Evolutionary conservation across 2,113 vertebrate genomes (phyloP).

Genomic region (Morone saxatilis): DNA sequence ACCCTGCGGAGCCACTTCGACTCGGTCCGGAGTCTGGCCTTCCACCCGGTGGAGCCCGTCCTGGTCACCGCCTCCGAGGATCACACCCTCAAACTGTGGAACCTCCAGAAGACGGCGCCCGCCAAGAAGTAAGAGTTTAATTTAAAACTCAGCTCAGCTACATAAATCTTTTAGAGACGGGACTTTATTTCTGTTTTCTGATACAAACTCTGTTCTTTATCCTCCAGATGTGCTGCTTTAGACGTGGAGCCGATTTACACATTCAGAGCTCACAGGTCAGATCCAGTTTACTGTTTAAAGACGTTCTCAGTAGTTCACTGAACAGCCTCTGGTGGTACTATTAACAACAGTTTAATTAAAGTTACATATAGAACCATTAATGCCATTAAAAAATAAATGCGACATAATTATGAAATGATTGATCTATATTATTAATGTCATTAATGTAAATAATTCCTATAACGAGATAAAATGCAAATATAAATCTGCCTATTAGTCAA

Average conservation of each 20-base stretch:
- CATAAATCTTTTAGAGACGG: neutral
- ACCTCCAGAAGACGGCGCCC: slow-evolving; percentile 96
- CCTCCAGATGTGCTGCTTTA: slow-evolving; percentile 91
- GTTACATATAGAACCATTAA: too few species aligned
- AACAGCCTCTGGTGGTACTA: too few species aligned
- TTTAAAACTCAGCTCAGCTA: too few species aligned
- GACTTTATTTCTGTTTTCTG: neutral
- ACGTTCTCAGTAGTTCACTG: too few species aligned
- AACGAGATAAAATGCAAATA: too few species aligned
- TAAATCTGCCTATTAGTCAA: neutral
- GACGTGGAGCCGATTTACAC: slow-evolving; percentile 98
- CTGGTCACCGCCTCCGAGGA: slow-evolving; percentile 97
- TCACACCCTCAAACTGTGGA: slow-evolving; percentile 98
- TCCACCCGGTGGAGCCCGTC: slow-evolving; percentile 94
- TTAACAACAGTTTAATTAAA: too few species aligned
- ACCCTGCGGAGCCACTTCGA: slow-evolving; percentile 97
- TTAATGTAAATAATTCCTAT: too few species aligned
- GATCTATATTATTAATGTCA: too few species aligned
- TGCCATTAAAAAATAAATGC: too few species aligned
- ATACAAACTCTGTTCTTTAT: slow-evolving; percentile 6
- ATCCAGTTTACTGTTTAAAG: neutral
- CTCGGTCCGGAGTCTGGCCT: slow-evolving; percentile 92
- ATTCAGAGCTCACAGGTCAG: slow-evolving; percentile 94
- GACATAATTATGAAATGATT: too few species aligned
- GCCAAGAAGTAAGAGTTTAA: slow-evolving; percentile 89